phyloP scores from a whole-genome alignment of 1,140 invertebrate genomes.

The Apis florea region DNA sequence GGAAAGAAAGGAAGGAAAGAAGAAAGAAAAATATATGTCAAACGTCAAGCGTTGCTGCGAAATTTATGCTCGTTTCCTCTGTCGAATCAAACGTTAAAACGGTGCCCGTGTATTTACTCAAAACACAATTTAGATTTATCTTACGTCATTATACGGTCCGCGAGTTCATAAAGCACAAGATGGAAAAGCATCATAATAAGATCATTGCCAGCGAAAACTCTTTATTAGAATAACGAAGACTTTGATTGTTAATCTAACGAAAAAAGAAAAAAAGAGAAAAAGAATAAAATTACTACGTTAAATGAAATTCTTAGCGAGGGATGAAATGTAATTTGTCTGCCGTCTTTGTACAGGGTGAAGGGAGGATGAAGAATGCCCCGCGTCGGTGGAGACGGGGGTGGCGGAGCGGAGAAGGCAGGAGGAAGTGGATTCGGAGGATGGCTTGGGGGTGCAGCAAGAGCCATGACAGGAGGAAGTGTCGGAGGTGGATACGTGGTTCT shows the following conservation, averaged over 20 bases:
- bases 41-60: not conserved
- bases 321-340: conserved; percentile 12
- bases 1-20: not conserved
- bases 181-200: conserved; percentile 2
- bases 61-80: conserved; percentile 7
- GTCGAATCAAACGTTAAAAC: not conserved
- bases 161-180: conserved; percentile 7
- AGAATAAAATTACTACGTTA: not conserved
- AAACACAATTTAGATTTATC: conserved; percentile 31
- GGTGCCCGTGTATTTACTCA: conserved; percentile 19
- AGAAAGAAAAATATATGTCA: conserved; percentile 5
- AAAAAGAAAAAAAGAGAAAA: not conserved
- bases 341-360: conserved; percentile 66
- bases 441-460: conserved; percentile 72
- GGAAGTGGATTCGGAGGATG: conserved; percentile 69
- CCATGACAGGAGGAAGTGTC: conserved; percentile 69
- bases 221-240: not conserved
- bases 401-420: conserved; percentile 67
- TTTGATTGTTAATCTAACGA: not conserved
- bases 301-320: not conserved
- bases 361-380: conserved; percentile 79
- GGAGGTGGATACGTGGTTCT: conserved; percentile 73
- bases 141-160: conserved; percentile 9
- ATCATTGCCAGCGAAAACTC: conserved; percentile 7
- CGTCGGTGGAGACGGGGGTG: conserved; percentile 73